Percentiles rank a stretch among this genome's conserved stretches.
Evolutionary conservation across 2,888 invertebrate genomes (phyloP).

Genomic region (Xanthorhoe spadicearia): DNA sequence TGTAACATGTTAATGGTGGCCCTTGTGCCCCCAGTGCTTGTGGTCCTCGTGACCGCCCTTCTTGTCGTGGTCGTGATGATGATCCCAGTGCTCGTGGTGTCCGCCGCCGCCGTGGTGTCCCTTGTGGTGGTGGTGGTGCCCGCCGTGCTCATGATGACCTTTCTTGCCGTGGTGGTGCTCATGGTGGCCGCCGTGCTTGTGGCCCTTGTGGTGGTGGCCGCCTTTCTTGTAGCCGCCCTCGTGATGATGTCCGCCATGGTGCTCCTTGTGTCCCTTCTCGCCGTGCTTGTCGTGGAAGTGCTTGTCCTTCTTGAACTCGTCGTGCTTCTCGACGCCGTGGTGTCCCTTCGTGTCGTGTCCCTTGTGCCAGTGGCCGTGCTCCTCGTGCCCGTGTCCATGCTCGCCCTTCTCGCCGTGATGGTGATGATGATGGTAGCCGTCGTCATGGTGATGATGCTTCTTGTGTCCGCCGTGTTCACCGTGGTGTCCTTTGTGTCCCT

Average conservation of each 20-base stretch:
- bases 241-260: slow-evolving; percentile 91
- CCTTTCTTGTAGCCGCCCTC: slow-evolving; percentile 92
- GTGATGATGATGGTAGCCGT: slow-evolving; percentile 86
- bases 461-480: slow-evolving; percentile 87
- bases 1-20: slow-evolving; percentile 65
- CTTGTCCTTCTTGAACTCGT: slow-evolving; percentile 93
- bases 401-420: slow-evolving; percentile 87
- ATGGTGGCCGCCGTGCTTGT: slow-evolving; percentile 90
- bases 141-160: slow-evolving; percentile 90
- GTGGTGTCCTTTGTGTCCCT: slow-evolving; percentile 85
- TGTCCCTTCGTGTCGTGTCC: slow-evolving; percentile 94
- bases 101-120: slow-evolving; percentile 91
- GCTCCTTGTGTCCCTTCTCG: slow-evolving; percentile 90
- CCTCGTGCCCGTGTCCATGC: slow-evolving; percentile 82
- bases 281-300: slow-evolving; percentile 94
- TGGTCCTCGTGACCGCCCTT: slow-evolving; percentile 92
- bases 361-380: slow-evolving; percentile 89
- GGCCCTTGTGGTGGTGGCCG: slow-evolving; percentile 91
- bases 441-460: slow-evolving; percentile 87
- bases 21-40: slow-evolving; percentile 90
- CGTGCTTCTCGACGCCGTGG: slow-evolving; percentile 91
- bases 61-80: slow-evolving; percentile 89
- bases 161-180: slow-evolving; percentile 91
- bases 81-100: slow-evolving; percentile 90
- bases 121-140: slow-evolving; percentile 90